Base-by-base conservation (phyloP, 1,140 invertebrate species). In the Charaxes varanes region DNA sequence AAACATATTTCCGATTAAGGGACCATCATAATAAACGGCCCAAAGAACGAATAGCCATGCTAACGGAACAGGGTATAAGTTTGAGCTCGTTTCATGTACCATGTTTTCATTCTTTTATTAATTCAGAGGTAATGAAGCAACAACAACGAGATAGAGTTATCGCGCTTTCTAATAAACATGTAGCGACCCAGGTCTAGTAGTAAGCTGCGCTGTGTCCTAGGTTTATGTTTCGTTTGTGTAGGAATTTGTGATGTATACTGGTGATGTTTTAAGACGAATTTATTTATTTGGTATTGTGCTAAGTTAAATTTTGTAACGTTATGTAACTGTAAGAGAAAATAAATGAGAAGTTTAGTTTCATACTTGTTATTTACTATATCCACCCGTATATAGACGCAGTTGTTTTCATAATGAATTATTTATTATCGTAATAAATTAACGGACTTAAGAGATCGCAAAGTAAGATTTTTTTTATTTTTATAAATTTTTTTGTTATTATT, bases 61-160 rank as follows among this genome's bases (percentile, higher is more conserved):
- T 79, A 19, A 41, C 50, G 18, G 24, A 54, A 4, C 62, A 63
- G 19, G 74, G 78, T 4, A 73, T 70, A 23, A 79, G 72, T 53
- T 14, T 79, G 11, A 79, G 74, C 35, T 70, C 70, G 6, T 82
- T 79, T 34, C 78, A 82, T 42, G 54, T 69, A 14, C 78, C 74
- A 7, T 79, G 78, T 46, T 78, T 74, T 31, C 44, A 61, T 41
- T 82, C 78, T n/a, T 79, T 76, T 33, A 66, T 79, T 8, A 67
- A 61, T 41, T 38, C 49, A 3, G 69, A 78, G 45, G 21, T 62
- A 17, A 61, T 76, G 59, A 73, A 63, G 24, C 41, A 62, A 35
- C 52, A 78, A 38, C 62, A 52, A 26, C 30, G 59, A 3, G 38
- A 70, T 22, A 47, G 47, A 4, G 15, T 56, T 2, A 32, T 59